Evolutionary conservation across 2,113 vertebrate species (phyloP), one percentile per base, ranked within the genome.

Genomic region (Rana temporaria): DNA sequence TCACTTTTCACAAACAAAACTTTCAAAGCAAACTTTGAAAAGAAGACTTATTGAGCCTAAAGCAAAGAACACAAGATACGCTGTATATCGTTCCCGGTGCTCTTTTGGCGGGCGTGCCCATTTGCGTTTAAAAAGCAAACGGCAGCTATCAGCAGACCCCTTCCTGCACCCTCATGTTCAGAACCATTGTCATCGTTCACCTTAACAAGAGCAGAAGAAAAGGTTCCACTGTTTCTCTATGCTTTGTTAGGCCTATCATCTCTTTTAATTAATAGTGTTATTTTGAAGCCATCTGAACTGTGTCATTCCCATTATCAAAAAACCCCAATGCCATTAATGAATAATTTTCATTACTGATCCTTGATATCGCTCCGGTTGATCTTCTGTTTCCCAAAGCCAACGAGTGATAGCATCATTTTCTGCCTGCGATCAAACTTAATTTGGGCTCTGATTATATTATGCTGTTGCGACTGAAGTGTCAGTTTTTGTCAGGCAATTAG

Each of bases 401-500:
- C 95, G 92, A 96, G 95, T 95, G 96, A 97, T 97, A 95, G 95
- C 95, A 96, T 97, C 95, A 91, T 97, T 97, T 97, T 96, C 95
- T 98, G 96, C 97, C 96, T 96, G 97, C 95, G 94, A 98, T 98
- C 96, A 99, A 97, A 98, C 98, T 98, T 98, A 98, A 98, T 99
- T 98, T 98, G 96, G 97, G 95, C 97, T 95, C 94, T 96, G 95
- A 97, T 98, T 97, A 97, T 99, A 97, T 97, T 96, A 96, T 95
- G 95, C 93, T 96, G 95, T 97, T 98, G 96, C 95, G 93, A 98
- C 96, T 97, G 94, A 97, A 98, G 96, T 98, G 96, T 98, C 97
- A 97, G 96, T 97, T 98, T 98, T 96, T 98, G 97, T 98, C 96
- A 99, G 97, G 97, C 96, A 99, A 99, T 99, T 99, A 99, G 96